A percentile compares a stretch with the other conserved stretches of the same genome.
Conservation (phyloP, 2,797 vertebrate species). For the Enteromius mattozi region DNA sequence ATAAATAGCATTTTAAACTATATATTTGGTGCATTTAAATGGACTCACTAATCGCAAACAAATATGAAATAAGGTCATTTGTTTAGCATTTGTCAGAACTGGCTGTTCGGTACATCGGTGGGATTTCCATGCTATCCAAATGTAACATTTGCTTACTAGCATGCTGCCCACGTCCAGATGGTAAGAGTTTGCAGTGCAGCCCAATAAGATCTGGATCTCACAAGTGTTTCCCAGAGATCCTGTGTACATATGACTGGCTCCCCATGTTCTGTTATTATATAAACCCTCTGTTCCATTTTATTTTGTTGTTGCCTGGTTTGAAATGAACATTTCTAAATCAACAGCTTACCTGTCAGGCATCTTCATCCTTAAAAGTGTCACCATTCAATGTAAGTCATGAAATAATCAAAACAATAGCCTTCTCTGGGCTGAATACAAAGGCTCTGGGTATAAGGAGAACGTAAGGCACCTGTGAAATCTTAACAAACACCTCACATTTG, state of each 20-base stretch:
- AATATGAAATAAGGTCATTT: not conserved
- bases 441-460: not conserved
- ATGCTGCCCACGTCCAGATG: constrained; percentile 44
- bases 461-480: constrained; percentile 19
- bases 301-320: constrained; percentile 17
- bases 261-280: not conserved
- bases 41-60: not conserved
- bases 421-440: not conserved
- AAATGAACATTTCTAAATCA: not conserved
- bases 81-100: constrained; percentile 27
- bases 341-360: not conserved
- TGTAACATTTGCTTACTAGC: constrained; percentile 40
- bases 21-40: not conserved
- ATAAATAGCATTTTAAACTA: not conserved
- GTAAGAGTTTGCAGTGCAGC: constrained; percentile 15
- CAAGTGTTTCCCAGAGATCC: constrained; percentile 4
- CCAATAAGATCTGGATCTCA: constrained; percentile 2
- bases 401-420: not conserved
- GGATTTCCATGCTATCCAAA: constrained; percentile 35
- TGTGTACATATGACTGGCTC: not conserved
- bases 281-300: not conserved
- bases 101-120: constrained; percentile 18
- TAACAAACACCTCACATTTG: not conserved
- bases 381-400: not conserved
- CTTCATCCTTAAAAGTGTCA: not conserved